Evolutionary conservation across 2,113 vertebrate species (phyloP).

Genomic region (Urocynchramus pylzowi): DNA sequence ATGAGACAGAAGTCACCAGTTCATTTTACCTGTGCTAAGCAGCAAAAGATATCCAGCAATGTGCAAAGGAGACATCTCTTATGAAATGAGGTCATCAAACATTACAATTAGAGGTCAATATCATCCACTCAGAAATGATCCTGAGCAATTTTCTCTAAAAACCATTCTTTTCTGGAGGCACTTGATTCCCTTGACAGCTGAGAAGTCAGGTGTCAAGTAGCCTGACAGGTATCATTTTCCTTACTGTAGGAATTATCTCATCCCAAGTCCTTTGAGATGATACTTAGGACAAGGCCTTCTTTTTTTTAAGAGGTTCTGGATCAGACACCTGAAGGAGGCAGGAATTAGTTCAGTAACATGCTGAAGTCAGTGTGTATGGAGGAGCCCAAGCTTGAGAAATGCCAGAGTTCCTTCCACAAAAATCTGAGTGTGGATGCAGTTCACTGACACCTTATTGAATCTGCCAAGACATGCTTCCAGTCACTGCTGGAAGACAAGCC

Average conservation of each 20-base stretch:
- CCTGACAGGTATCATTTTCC: neutral
- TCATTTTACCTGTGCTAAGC: neutral
- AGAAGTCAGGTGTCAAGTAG: neutral
- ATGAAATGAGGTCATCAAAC: neutral
- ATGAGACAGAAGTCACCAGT: neutral
- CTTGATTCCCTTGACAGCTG: neutral
- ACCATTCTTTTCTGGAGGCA: neutral
- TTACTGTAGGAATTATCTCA: neutral
- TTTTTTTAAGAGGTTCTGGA: neutral
- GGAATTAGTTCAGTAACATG: neutral
- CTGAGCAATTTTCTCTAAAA: neutral
- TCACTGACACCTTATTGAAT: neutral
- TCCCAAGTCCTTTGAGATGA: neutral
- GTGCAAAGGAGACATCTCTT: neutral
- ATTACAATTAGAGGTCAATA: neutral
- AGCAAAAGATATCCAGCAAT: neutral
- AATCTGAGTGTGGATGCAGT: neutral
- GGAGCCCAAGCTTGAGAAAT: neutral
- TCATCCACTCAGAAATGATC: neutral
- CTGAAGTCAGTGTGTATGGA: neutral
- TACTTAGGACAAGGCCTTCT: neutral
- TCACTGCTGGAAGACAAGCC: neutral
- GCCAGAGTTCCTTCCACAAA: neutral
- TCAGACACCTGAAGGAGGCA: neutral
- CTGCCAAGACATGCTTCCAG: neutral